phyloP scores from a whole-genome alignment of 2,113 vertebrate species.

The human (Homo sapiens) region DNA sequence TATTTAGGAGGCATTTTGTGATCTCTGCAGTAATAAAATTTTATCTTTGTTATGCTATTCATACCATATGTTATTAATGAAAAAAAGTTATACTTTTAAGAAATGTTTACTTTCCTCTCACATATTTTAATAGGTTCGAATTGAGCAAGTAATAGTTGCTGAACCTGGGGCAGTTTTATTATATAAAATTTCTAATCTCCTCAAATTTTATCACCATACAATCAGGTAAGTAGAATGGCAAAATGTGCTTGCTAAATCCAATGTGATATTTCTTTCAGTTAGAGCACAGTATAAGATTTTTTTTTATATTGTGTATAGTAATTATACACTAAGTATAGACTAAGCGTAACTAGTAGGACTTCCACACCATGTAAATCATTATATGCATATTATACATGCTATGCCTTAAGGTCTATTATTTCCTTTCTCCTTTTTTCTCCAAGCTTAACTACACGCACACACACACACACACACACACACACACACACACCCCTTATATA shows the following conservation, averaged over 20 bases:
- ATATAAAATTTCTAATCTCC: slow-evolving; percentile 98
- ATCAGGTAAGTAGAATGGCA: slow-evolving; percentile 88
- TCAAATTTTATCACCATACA: slow-evolving; percentile 98
- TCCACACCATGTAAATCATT: background rate
- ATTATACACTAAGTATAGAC: background rate
- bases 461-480: background rate
- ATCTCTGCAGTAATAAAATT: background rate
- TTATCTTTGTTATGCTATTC: background rate
- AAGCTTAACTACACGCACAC: background rate
- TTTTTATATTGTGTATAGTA: background rate
- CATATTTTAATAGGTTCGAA: slow-evolving; percentile 90
- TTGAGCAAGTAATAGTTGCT: slow-evolving; percentile 97
- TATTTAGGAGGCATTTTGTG: background rate
- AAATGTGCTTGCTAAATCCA: background rate
- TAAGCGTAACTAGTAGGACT: background rate
- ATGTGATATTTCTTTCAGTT: background rate
- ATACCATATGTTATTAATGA: background rate
- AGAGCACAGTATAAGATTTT: background rate
- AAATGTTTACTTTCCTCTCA: slow-evolving; percentile 45
- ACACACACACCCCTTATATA: background rate
- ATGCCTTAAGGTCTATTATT: accelerated
- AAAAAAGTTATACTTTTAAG: slow-evolving; percentile 15
- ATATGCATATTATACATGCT: background rate
- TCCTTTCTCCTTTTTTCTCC: background rate
- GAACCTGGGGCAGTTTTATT: slow-evolving; percentile 97